phyloP scores from a whole-genome alignment of 2,797 vertebrate genomes.

The Tachyglossus aculeatus region DNA sequence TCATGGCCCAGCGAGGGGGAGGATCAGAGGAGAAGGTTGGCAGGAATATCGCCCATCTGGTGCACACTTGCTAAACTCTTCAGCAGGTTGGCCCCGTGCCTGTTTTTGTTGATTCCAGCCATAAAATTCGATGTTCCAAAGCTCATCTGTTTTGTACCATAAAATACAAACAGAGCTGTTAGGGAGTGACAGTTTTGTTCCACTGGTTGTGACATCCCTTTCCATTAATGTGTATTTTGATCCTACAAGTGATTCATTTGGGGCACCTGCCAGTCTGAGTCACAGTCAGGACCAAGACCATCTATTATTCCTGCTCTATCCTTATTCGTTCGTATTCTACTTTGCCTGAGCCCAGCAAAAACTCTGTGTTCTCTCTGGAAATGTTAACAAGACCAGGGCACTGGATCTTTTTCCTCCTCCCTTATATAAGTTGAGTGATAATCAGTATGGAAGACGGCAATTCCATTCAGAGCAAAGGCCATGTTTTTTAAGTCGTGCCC shows the following conservation, averaged over 20 bases:
- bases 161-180: slow-evolving; percentile 37
- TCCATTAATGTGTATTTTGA: slow-evolving; percentile 23
- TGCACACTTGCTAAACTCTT: slow-evolving; percentile 16
- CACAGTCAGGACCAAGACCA: slow-evolving; percentile 19
- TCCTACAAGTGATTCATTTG: slow-evolving; percentile 35
- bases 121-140: slow-evolving; percentile 47
- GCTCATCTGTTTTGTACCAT: slow-evolving; percentile 32
- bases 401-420: not conserved
- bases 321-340: not conserved
- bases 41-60: slow-evolving; percentile 9
- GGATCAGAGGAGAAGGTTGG: not conserved
- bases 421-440: not conserved
- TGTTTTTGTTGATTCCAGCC: slow-evolving; percentile 42
- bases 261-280: slow-evolving; percentile 29
- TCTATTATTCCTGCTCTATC: slow-evolving; percentile 13
- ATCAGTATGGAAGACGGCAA: not conserved
- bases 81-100: not conserved
- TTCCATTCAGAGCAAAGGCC: not conserved
- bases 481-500: not conserved
- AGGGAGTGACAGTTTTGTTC: slow-evolving; percentile 22
- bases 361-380: slow-evolving; percentile 9
- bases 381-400: not conserved
- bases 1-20: not conserved
- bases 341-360: not conserved
- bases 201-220: slow-evolving; percentile 11